Percentiles rank a stretch among this genome's conserved stretches.
Evolutionary conservation across 2,888 invertebrate genomes (phyloP).

Genomic region (Stegophylla sp.): DNA sequence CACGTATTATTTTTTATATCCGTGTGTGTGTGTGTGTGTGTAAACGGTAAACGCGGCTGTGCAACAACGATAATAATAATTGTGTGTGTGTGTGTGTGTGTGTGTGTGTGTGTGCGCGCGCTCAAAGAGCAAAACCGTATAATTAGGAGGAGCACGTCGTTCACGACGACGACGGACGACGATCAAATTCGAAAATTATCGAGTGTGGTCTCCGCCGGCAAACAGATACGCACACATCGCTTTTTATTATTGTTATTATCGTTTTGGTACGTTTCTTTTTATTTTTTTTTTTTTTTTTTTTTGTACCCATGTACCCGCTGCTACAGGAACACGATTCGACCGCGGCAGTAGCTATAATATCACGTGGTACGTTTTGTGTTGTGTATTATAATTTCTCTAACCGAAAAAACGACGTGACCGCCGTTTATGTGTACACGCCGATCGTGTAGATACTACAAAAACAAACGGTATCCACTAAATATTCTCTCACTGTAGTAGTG

Average conservation of each 20-base stretch:
- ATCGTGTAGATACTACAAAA: slow-evolving; percentile 32
- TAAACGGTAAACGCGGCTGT: slow-evolving; percentile 21
- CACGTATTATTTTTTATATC: too few relatives aligned
- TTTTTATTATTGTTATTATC: slow-evolving; percentile 50
- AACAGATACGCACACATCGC: neutral
- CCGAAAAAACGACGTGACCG: slow-evolving; percentile 35
- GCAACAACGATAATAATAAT: slow-evolving; percentile 13
- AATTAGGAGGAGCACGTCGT: slow-evolving; percentile 36
- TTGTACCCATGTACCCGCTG: neutral
- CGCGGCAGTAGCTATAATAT: slow-evolving; percentile 22
- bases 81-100: too few relatives aligned
- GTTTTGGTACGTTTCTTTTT: slow-evolving; percentile 18
- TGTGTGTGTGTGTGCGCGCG: too few relatives aligned
- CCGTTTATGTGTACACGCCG: slow-evolving; percentile 20
- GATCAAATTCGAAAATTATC: slow-evolving; percentile 52
- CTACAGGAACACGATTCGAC: neutral
- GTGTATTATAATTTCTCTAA: slow-evolving; percentile 17
- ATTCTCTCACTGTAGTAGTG: neutral
- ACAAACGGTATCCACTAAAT: slow-evolving; percentile 29
- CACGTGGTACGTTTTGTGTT: neutral
- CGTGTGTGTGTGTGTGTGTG: neutral
- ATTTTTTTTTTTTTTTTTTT: neutral
- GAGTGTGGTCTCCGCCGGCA: slow-evolving; percentile 39
- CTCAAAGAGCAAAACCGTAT: slow-evolving; percentile 7
- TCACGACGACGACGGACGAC: slow-evolving; percentile 28